Evolutionary conservation across 2,797 vertebrate genomes (phyloP), one percentile per base, ranked within the genome.

Genomic region (Halcyon smyrnensis): DNA sequence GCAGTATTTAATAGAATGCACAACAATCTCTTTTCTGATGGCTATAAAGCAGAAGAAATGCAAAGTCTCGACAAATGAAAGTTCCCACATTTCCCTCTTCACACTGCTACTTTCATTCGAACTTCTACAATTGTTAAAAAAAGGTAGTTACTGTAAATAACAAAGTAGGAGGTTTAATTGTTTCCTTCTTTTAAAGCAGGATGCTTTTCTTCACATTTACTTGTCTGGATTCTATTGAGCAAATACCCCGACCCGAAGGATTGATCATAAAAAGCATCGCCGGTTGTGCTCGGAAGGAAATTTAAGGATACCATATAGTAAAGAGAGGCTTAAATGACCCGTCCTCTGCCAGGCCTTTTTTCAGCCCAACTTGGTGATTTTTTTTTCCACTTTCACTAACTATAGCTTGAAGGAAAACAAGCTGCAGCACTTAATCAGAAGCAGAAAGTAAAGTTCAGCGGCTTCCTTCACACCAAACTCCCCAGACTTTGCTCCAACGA

Each of bases 1-100:
- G 97, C 98, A 98, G 97, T 97, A 98, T 97, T 98, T 98, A 98
- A 98, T 97, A 97, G 97, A 97, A 97, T 91, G 97, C 97, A 98
- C 97, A 98, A 98, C 98, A 98, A 97, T 98, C 97, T 98, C 97
- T 97, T 97, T 97, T 98, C 97, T 97, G 98, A 97, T 96, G 97
- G 97, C 96, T 95, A 89, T 97, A 97, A 97, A 98, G 97, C 97
- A 96, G 87, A 94, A 97, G 97, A 97, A 98, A 97, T 96, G 94
- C 96, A 95, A 96, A 95, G 97, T 94, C 96, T 96, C 90, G 92
- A 96, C 97, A 97, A 98, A 98, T 96, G 96, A 97, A 97, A 82
- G 97, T 98, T 98, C 97, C 98, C 97, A 97, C 98, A 97, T 97
- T 97, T 97, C 96, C 97, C 96, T 96, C 96, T 97, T 97, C 96